Evolutionary conservation across 2,797 vertebrate species (phyloP).

Genomic region (Notamacropus eugenii): DNA sequence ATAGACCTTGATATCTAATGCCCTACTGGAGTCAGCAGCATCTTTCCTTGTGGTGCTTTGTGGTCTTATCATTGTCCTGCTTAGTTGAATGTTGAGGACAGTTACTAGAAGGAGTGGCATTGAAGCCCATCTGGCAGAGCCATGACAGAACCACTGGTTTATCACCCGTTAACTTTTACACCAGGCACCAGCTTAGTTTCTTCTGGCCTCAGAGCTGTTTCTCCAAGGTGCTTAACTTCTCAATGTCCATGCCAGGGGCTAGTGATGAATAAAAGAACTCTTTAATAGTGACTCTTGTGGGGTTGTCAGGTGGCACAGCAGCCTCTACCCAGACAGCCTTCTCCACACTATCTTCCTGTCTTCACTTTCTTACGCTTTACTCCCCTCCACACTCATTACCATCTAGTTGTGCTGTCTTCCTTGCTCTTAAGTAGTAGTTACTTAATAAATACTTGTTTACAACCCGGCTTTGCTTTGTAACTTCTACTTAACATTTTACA

Average conservation of each 20-base stretch:
- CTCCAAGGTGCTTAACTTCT: neutral
- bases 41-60: neutral
- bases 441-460: neutral
- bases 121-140: neutral
- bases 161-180: too few species aligned
- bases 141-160: neutral
- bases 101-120: neutral
- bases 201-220: neutral
- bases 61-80: neutral
- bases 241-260: neutral
- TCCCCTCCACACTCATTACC: neutral
- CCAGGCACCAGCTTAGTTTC: neutral
- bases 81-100: neutral
- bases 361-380: neutral
- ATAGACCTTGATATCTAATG: neutral
- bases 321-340: neutral
- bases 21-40: neutral
- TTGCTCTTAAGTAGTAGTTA: neutral
- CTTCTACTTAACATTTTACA: neutral
- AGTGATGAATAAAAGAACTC: neutral
- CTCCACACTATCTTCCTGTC: neutral
- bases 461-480: neutral
- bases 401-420: neutral
- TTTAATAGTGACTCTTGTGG: neutral
- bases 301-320: neutral